Base-by-base conservation (phyloP, 2,888 invertebrate species). In the Tetheella fluctuosa region DNA sequence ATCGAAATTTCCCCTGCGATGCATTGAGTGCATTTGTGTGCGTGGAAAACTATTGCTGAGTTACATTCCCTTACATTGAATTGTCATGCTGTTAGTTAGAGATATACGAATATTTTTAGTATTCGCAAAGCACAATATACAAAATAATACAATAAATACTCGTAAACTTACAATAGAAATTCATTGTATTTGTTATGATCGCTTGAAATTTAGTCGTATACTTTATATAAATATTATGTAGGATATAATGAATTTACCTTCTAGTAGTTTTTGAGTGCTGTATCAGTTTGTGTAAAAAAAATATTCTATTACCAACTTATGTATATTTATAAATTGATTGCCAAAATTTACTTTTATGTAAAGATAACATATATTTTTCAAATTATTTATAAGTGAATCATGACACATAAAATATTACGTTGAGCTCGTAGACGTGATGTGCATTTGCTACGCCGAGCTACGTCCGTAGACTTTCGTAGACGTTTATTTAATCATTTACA, bases 1-100 rank as follows among this genome's bases (percentile, higher is more conserved):
- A 93, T 93, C 86, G 89, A 85, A 90, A 88, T 88, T 86, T 89
- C 91, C 91, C 92, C 91, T 76, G 85, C 84, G 86, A 74, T 74
- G 73, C 71, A 74, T 74, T 65, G 70, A 71, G 73, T 83, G 81
- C 80, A 78, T 61, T 63, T 60, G 59, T 70, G 69, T 71, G 59
- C 15, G 63, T 63, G 62, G 63, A 59, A 62, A 39, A 61, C 59
- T 73, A 64, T 70, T 71, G 58, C 67, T 65, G 52, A 68, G 68
- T 70, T 68, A 67, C 61, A 59, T 55, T 61, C 62, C 61, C 48
- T 54, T 42, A 34, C 30, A 55, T 15, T 58, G 20, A 39, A 20
- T 28, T 54, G 48, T 54, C 28, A 28, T 55, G 23, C n/a, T 55
- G 34, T 37, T 34, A 12, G 55, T 30, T 39, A 7, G 2, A 7